Conservation (phyloP, 2,797 vertebrate species). For the Chrosomus eos region DNA sequence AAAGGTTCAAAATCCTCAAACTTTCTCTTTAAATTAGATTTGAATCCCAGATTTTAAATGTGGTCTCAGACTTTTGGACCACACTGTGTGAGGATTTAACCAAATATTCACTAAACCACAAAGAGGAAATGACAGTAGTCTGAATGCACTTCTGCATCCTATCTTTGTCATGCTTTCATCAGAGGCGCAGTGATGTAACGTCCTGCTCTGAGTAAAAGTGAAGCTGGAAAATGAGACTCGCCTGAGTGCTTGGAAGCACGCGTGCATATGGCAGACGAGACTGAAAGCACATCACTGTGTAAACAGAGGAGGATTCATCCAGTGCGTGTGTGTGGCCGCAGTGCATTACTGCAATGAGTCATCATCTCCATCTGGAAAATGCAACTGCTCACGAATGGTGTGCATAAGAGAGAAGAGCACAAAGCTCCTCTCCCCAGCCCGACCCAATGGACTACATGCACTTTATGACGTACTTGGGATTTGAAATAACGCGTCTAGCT, state of each 20-base stretch:
- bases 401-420: neutral
- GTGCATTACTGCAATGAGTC: slow-evolving; percentile 19
- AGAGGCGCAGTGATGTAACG: neutral
- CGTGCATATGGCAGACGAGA: slow-evolving; percentile 2
- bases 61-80: neutral
- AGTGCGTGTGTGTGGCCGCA: neutral
- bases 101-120: neutral
- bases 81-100: neutral
- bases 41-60: neutral
- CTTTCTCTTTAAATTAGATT: neutral
- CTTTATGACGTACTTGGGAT: slow-evolving; percentile 1
- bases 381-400: neutral
- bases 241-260: neutral
- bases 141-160: neutral
- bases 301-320: slow-evolving; percentile 17
- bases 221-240: neutral
- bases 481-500: neutral
- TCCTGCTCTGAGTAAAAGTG: slow-evolving; percentile 15
- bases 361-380: slow-evolving; percentile 32
- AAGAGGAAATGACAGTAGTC: slow-evolving; percentile 14
- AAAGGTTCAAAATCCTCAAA: neutral
- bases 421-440: neutral
- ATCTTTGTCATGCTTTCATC: neutral
- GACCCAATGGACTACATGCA: neutral
- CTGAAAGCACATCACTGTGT: slow-evolving; percentile 17